These are phyloP conservation scores for Sipunculus nudus DNA, from an alignment of 2,888 invertebrate species.

Conservation along the genomic window DNA sequence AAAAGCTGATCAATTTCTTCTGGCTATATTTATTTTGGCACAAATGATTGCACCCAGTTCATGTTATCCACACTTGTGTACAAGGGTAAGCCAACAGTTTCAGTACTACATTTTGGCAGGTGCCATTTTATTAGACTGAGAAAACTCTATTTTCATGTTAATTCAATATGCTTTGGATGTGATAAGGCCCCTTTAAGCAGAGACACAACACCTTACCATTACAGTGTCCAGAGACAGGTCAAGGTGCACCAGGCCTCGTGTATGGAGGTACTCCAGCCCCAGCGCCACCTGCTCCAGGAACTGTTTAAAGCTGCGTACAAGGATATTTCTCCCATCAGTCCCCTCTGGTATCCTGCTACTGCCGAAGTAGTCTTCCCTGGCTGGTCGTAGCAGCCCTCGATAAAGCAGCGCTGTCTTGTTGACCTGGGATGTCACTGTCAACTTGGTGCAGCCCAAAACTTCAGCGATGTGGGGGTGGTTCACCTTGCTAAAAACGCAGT, in stretches of 20 bases:
- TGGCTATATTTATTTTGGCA: too few species aligned
- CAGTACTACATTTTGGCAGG: too few species aligned
- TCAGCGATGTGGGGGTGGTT: slow-evolving; percentile 23
- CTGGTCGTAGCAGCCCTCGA: slow-evolving; percentile 12
- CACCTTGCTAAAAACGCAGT: slow-evolving; percentile 13
- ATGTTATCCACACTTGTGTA: too few species aligned
- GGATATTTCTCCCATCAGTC: slow-evolving; percentile 21
- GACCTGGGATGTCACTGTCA: slow-evolving; percentile 18
- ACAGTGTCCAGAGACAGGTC: slow-evolving; percentile 56
- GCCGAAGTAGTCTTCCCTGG: slow-evolving; percentile 27
- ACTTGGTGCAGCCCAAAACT: slow-evolving; percentile 24
- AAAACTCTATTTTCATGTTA: too few species aligned
- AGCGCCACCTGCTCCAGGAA: slow-evolving; percentile 33
- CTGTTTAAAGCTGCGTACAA: slow-evolving; percentile 18
- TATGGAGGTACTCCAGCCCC: slow-evolving; percentile 49
- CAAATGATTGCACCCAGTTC: too few species aligned
- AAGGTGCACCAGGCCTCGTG: slow-evolving; percentile 54
- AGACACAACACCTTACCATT: slow-evolving; percentile 46
- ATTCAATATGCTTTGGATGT: too few species aligned
- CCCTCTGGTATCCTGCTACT: slow-evolving; percentile 18
- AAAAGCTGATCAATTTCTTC: too few species aligned
- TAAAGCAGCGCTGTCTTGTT: slow-evolving; percentile 18
- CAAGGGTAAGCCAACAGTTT: too few species aligned
- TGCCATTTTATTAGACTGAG: too few species aligned
- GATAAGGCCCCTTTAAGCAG: too few species aligned